phyloP scores from a whole-genome alignment of 2,797 vertebrate genomes.

The Gallinago nigripennis region DNA sequence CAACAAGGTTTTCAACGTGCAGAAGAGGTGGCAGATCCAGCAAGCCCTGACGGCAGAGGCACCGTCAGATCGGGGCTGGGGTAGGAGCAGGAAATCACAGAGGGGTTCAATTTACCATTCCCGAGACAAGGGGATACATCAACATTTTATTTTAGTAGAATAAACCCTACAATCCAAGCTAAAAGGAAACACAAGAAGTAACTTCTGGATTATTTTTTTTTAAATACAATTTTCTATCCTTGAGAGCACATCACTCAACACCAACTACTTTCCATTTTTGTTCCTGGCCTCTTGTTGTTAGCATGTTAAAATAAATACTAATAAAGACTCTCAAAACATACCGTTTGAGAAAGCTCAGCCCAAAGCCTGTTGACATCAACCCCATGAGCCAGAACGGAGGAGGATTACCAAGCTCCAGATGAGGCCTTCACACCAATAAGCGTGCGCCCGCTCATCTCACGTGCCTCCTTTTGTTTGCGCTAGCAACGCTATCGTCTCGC shows the following conservation, averaged over 20 bases:
- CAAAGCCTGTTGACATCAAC: not conserved
- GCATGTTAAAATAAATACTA: too few relatives aligned
- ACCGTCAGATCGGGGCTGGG: not conserved
- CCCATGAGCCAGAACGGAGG: accelerated
- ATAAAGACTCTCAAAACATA: not conserved
- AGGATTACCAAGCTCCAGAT: not conserved
- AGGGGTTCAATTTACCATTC: accelerated
- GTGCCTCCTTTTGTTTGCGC: not conserved
- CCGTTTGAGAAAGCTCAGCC: not conserved
- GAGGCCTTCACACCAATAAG: not conserved
- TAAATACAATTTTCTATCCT: not conserved
- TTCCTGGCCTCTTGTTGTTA: not conserved
- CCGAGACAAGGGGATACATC: not conserved
- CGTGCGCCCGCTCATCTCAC: accelerated
- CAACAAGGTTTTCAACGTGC: accelerated
- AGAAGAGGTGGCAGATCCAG: not conserved
- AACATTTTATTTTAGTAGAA: not conserved
- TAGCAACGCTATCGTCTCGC: accelerated
- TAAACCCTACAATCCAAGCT: not conserved
- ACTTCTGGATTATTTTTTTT: not conserved
- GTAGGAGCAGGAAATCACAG: not conserved
- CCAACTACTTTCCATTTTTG: not conserved
- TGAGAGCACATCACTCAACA: not conserved
- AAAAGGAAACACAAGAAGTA: not conserved
- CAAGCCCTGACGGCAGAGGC: not conserved